phyloP scores from a whole-genome alignment of 2,797 vertebrate species.

The Poecilia velifera region DNA sequence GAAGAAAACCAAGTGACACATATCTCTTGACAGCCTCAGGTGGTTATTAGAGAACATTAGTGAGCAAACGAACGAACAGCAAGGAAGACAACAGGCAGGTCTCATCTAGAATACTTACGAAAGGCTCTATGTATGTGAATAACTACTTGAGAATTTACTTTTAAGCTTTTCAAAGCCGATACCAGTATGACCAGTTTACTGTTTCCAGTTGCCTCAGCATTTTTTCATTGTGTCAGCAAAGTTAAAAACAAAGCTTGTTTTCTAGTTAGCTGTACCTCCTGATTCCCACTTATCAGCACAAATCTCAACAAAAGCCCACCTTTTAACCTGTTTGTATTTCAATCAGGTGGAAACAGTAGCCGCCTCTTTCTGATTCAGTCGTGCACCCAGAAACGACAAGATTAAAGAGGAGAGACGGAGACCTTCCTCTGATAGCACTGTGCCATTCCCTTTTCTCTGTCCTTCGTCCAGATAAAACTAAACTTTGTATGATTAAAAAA shows the following conservation, averaged over 20 bases:
- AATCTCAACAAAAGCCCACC: slow-evolving; percentile 12
- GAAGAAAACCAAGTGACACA: background rate
- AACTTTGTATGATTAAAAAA: background rate
- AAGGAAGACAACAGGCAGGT: background rate
- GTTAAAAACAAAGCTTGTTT: slow-evolving; percentile 1
- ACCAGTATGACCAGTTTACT: background rate
- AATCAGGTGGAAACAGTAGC: slow-evolving; percentile 21
- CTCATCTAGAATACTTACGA: background rate
- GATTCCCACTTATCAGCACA: background rate
- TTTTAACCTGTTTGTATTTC: slow-evolving; percentile 15
- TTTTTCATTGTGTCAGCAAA: slow-evolving; percentile 12
- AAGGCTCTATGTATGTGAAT: background rate
- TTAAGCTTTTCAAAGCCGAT: background rate
- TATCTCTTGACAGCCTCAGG: background rate
- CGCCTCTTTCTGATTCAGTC: slow-evolving; percentile 10
- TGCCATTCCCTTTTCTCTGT: background rate
- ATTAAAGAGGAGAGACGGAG: slow-evolving; percentile 17
- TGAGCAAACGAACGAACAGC: background rate
- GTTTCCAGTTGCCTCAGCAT: slow-evolving; percentile 14
- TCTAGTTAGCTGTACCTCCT: background rate
- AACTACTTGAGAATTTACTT: background rate
- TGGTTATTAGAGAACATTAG: background rate
- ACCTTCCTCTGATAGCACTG: background rate
- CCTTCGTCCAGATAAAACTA: background rate
- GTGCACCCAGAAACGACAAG: slow-evolving; percentile 13